Evolutionary conservation across 2,888 invertebrate genomes (phyloP).

Genomic region (Teleogryllus oceanicus): DNA sequence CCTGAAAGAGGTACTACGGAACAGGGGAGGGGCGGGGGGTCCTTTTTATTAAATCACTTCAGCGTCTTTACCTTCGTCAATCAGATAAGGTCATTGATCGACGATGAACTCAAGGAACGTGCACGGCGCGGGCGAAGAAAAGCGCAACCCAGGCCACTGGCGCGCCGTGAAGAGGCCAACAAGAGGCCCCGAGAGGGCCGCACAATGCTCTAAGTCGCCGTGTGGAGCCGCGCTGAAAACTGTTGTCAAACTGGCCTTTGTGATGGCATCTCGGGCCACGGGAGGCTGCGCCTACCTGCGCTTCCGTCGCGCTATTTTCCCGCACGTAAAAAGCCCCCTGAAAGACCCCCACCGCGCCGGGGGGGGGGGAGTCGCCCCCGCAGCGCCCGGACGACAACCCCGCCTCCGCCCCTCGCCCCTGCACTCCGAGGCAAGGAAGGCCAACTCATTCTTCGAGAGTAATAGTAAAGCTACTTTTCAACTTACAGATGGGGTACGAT

Average conservation of each 20-base stretch:
- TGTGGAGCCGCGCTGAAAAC: conserved; percentile 11
- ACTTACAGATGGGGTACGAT: too few species aligned
- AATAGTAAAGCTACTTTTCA: too few species aligned
- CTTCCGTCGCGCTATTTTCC: too few species aligned
- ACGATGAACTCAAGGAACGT: neutral
- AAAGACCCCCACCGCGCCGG: too few species aligned
- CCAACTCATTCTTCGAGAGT: too few species aligned
- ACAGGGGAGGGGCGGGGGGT: neutral
- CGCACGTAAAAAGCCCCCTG: too few species aligned
- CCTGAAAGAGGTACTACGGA: neutral
- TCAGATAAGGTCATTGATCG: conserved; percentile 10
- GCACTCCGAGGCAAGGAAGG: too few species aligned
- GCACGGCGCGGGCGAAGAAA: neutral
- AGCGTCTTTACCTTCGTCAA: conserved; percentile 18
- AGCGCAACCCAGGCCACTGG: neutral
- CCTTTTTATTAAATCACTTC: neutral
- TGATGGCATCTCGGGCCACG: neutral
- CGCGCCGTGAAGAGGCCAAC: neutral
- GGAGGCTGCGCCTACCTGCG: too few species aligned
- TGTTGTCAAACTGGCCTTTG: neutral
- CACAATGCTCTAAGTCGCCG: neutral
- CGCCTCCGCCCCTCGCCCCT: too few species aligned
- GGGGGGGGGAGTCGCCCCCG: too few species aligned
- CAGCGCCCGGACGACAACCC: too few species aligned
- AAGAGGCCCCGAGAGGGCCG: too few species aligned